Base-by-base conservation (phyloP, 2,797 vertebrate species). In the Premnoplex brunnescens region DNA sequence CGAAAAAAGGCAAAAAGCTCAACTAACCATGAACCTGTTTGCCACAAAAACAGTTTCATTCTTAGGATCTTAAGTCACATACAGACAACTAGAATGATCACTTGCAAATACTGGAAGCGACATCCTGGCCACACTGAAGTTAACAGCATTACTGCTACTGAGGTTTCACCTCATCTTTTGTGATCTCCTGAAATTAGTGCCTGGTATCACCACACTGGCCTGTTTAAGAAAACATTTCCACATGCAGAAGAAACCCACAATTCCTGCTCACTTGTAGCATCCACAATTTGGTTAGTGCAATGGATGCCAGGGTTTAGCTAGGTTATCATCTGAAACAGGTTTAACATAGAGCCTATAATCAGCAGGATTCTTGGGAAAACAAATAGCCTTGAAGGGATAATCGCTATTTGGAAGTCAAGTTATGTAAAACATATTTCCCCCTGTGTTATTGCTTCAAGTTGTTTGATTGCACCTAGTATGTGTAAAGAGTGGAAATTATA, bases 261-360 rank as follows among this genome's bases (percentile, higher is more conserved):
- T 60, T 91, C 54, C 78, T 90, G 19, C 37, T 83, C 63, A 27
- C 84, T 92, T 62, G 89, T 69, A 79, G 75, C 34, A 84, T 30
- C 80, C 68, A 64, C 79, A 89, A 95, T 60, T 93, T 60, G 64
- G 83, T 95, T 95, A 91, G 73, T 49, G 24, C 13, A 97, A 95
- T 49, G 14, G 88, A 93, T 96, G 88, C 85, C 91, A 91, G 92
- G 67, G 92, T 88, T 94, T 92, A 92, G 82, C 58, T 68, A 92
- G 97, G 97, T 97, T 98, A 98, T 98, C 97, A 93, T 82, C 44
- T 51, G 56, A 90, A 96, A 95, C 98, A 98, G 97, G 97, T 96
- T 97, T 97, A 96, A 95, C 95, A 80, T 14, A 74, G 58, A 95
- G 96, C 93, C 64, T 95, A 86, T 80, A 96, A 97, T 88, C 97